Evolutionary conservation across 2,888 invertebrate genomes (phyloP), one percentile per base, ranked within the genome.

Genomic region (Yponomeuta sedellus): DNA sequence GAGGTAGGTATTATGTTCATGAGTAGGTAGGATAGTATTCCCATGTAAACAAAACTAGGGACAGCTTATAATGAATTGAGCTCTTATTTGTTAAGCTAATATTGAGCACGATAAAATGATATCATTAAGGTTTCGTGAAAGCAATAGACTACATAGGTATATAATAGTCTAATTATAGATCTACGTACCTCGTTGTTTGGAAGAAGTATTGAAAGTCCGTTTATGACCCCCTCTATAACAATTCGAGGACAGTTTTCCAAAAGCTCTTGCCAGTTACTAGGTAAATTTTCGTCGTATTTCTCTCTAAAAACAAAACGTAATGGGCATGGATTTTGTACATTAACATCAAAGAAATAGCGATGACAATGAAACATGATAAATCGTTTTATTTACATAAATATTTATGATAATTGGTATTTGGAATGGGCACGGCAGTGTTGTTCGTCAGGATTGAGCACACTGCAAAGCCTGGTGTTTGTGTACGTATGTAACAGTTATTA

Each of bases 201-300:
- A 72, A 88, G 78, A 75, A 92, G 77, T 72, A 93, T 89, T 73
- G 87, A 72, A n/a, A 85, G 82, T 68, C 91, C 88, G 73, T 92
- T 91, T 8, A 87, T 88, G 39, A 91, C 88, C 71, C 88, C 81
- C 71, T 94, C 94, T 67, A 92, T 88, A 62, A 83, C 82, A 67
- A 94, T 92, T 63, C 83, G 86, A 0, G 93, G 88, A 74, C 93
- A 92, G 68, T 90, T 86, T 73, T 94, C 92, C 28, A 94, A 83
- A 64, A 94, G 78, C 66, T 92, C 90, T 74, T 94, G 86, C 95
- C 96, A 96, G 77, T 95, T 92, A 12, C 85, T 85, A 0, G 96
- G 96, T 64, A 96, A 82, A 66, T 92, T 92, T 78, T 95, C 95
- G 1, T 91, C 84, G 74, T 93, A 95, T 68, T 92, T 92, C 68